Conservation (phyloP, 1,140 invertebrate genomes). For the Patella vulgata region DNA sequence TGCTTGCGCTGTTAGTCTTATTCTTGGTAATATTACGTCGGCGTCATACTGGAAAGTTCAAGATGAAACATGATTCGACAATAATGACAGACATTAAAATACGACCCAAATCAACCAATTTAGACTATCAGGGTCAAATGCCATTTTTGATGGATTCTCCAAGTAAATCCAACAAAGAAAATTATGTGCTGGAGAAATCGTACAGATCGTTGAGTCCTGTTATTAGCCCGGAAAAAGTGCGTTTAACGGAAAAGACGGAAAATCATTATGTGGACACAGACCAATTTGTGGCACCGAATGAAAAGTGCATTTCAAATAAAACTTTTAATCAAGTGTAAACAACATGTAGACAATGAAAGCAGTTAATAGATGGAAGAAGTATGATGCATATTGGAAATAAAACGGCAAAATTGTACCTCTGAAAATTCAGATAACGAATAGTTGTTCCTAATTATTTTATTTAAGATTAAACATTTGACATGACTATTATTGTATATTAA, state of each 20-base stretch:
- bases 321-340: conserved; percentile 7
- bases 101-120: conserved; percentile 23
- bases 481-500: no score
- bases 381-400: no score
- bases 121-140: conserved; percentile 19
- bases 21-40: conserved; percentile 12
- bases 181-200: conserved; percentile 3
- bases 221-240: not conserved
- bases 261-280: conserved; percentile 1
- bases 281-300: not conserved
- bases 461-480: no score
- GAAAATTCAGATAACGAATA: no score
- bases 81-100: conserved; percentile 18
- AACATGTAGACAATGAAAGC: no score
- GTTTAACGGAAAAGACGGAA: no score
- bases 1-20: conserved; percentile 8
- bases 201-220: not conserved
- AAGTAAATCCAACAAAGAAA: conserved; percentile 13
- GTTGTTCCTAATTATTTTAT: no score
- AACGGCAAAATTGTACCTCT: no score
- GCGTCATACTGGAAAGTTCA: conserved; percentile 22
- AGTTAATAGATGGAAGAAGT: no score
- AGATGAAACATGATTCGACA: conserved; percentile 10
- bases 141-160: conserved; percentile 18
- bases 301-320: conserved; percentile 8